phyloP scores from a whole-genome alignment of 2,888 invertebrate species.

The Periphyllus acericola region DNA sequence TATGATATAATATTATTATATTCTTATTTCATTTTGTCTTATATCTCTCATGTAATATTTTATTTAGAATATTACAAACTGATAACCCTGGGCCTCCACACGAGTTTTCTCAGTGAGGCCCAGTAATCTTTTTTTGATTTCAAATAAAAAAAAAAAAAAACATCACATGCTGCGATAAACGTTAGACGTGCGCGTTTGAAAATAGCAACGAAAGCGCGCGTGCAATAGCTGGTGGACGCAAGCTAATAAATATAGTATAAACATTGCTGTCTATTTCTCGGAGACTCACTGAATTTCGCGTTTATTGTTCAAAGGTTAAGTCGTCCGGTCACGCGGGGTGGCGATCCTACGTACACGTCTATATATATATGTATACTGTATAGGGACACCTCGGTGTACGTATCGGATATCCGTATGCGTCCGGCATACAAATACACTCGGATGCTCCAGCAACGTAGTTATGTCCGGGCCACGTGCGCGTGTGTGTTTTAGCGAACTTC shows the following conservation, averaged over 20 bases:
- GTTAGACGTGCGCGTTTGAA: too few species aligned
- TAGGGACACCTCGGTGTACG: not conserved
- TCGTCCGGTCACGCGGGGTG: slow-evolving; percentile 1
- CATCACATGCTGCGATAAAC: too few species aligned
- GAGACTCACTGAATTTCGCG: slow-evolving; percentile 4
- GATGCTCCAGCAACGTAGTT: not conserved
- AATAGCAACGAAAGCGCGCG: not conserved
- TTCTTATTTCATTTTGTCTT: too few species aligned
- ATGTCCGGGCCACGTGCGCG: slow-evolving; percentile 27
- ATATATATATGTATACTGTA: not conserved
- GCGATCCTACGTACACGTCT: not conserved
- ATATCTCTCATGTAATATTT: too few species aligned
- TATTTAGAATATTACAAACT: too few species aligned
- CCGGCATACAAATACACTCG: slow-evolving; percentile 52
- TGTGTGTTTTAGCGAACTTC: slow-evolving; percentile 32
- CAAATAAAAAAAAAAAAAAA: too few species aligned
- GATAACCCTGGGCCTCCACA: too few species aligned
- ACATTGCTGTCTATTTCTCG: slow-evolving; percentile 3
- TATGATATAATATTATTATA: too few species aligned
- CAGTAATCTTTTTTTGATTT: too few species aligned
- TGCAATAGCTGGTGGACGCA: not conserved
- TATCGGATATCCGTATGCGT: slow-evolving; percentile 46
- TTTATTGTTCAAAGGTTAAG: slow-evolving; percentile 43
- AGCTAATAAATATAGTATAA: too few species aligned
- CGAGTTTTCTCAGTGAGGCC: too few species aligned